Evolutionary conservation across 2,888 invertebrate species (phyloP).

Genomic region (Cremastinae sp.): DNA sequence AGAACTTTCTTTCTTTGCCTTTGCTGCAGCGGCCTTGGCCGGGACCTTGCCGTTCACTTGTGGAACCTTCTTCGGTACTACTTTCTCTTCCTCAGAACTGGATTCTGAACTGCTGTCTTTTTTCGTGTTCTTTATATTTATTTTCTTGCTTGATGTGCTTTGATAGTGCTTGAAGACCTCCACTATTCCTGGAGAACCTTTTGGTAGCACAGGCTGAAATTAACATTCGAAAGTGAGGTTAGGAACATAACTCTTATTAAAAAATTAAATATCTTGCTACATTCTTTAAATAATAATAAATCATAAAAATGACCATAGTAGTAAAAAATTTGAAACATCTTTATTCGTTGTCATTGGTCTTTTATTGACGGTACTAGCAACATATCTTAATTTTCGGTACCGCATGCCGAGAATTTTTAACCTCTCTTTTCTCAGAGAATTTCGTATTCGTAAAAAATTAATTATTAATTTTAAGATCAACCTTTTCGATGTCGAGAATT

Average conservation of each 20-base stretch:
- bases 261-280: slow-evolving; percentile 30
- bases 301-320: too few relatives aligned
- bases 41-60: slow-evolving; percentile 70
- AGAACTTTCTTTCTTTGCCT: slow-evolving; percentile 68
- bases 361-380: too few relatives aligned
- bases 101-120: slow-evolving; percentile 77
- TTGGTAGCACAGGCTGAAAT: slow-evolving; percentile 84
- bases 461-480: too few relatives aligned
- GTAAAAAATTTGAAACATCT: too few relatives aligned
- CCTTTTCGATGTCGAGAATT: too few relatives aligned
- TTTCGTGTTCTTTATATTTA: slow-evolving; percentile 75
- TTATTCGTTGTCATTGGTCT: too few relatives aligned
- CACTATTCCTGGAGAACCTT: slow-evolving; percentile 85
- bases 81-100: slow-evolving; percentile 76
- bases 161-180: slow-evolving; percentile 84
- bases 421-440: too few relatives aligned
- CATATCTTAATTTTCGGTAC: too few relatives aligned
- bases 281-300: slow-evolving; percentile 20
- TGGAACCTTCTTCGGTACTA: slow-evolving; percentile 66
- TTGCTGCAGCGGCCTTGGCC: slow-evolving; percentile 59
- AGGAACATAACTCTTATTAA: slow-evolving; percentile 37
- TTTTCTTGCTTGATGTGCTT: slow-evolving; percentile 81
- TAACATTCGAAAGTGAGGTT: background rate
- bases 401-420: too few relatives aligned
- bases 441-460: too few relatives aligned